Percentiles rank a stretch among this genome's conserved stretches.
Conservation (phyloP, 2,797 vertebrate genomes). For the Catamblyrhynchus diadema region DNA sequence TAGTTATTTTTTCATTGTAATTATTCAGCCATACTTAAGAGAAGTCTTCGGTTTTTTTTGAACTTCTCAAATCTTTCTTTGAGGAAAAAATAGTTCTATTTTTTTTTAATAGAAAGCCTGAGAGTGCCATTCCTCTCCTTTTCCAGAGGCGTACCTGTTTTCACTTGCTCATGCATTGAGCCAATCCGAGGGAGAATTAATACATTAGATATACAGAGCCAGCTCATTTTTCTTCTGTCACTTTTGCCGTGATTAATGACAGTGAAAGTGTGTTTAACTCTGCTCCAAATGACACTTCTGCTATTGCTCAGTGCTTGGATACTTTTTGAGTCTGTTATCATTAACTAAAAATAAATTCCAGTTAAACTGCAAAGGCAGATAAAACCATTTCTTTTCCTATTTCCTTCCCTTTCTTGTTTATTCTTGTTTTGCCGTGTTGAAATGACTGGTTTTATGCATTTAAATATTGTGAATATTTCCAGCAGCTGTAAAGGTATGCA, state of each 20-base stretch:
- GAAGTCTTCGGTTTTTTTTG: fast-evolving
- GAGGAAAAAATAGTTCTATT: neutral
- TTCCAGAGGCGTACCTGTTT: conserved; percentile 34
- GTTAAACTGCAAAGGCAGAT: conserved; percentile 20
- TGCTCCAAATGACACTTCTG: conserved; percentile 53
- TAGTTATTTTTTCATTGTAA: neutral
- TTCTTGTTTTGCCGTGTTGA: neutral
- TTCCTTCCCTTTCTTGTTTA: neutral
- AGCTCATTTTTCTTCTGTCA: conserved; percentile 72
- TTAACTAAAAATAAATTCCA: conserved; percentile 51
- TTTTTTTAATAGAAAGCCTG: neutral
- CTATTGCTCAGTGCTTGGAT: conserved; percentile 25
- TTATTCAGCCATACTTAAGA: neutral
- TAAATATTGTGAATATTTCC: neutral
- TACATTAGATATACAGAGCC: conserved; percentile 60
- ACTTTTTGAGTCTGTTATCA: conserved; percentile 34
- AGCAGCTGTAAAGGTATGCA: neutral
- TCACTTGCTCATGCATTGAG: conserved; percentile 39
- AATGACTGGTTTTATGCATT: neutral
- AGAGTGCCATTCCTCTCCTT: neutral
- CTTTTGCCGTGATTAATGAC: conserved; percentile 67
- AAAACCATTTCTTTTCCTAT: neutral
- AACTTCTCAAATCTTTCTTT: neutral
- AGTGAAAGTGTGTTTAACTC: conserved; percentile 53
- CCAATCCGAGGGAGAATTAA: conserved; percentile 59